phyloP scores from a whole-genome alignment of 2,888 invertebrate species.

The Diachrysia chrysitis region DNA sequence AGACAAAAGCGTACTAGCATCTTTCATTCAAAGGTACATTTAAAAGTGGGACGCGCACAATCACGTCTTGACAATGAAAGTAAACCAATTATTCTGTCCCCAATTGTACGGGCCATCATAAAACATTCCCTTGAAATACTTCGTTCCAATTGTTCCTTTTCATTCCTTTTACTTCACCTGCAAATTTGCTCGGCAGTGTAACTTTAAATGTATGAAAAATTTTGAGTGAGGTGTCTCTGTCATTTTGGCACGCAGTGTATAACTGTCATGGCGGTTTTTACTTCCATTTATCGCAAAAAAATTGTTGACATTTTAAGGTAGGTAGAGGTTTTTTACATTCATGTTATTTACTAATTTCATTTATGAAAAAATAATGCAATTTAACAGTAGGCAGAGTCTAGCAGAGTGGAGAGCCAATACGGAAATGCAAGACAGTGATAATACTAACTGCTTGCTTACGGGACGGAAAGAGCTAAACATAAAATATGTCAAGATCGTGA shows the following conservation, averaged over 20 bases:
- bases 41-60: conserved; percentile 17
- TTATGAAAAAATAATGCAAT: too few species aligned
- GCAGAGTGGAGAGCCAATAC: too few species aligned
- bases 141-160: conserved; percentile 22
- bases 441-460: too few species aligned
- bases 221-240: not conserved
- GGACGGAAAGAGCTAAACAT: too few species aligned
- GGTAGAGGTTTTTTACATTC: too few species aligned
- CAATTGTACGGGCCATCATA: conserved; percentile 44
- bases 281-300: too few species aligned
- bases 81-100: conserved; percentile 51
- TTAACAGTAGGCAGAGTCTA: too few species aligned
- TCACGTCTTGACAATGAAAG: conserved; percentile 27
- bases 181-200: conserved; percentile 42
- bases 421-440: too few species aligned
- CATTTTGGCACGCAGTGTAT: not conserved
- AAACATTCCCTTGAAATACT: conserved; percentile 28
- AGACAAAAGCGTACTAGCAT: not conserved
- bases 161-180: conserved; percentile 19
- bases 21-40: conserved; percentile 17
- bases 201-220: not conserved
- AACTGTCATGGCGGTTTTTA: not conserved
- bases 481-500: too few species aligned
- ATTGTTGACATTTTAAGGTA: too few species aligned
- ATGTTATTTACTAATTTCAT: too few species aligned